Evolutionary conservation across 2,888 invertebrate species (phyloP).

Genomic region (Drosophila affinis): DNA sequence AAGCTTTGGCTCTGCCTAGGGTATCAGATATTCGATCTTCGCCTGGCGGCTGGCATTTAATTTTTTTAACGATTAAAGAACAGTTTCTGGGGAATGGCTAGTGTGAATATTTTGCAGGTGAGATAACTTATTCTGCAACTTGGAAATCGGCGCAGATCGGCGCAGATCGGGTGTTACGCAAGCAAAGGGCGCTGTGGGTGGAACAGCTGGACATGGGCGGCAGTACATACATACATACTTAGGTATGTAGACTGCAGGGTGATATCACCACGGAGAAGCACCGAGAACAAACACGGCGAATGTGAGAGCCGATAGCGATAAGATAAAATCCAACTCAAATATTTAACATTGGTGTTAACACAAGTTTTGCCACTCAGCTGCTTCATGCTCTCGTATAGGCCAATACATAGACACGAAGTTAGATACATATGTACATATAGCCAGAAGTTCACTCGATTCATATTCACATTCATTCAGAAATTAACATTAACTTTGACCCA

Average conservation of each 20-base stretch:
- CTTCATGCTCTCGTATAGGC: constrained; percentile 3
- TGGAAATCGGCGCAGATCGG: constrained; percentile 18
- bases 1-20: background rate
- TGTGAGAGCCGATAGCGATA: constrained; percentile 60
- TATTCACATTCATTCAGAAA: constrained; percentile 14
- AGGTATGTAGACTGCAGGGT: constrained; percentile 24
- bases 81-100: constrained; percentile 28
- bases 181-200: constrained; percentile 14
- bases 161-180: constrained; percentile 7
- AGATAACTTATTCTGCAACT: constrained; percentile 57
- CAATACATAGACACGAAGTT: background rate
- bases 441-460: constrained; percentile 30
- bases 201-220: constrained; percentile 1
- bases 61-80: constrained; percentile 41
- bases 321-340: constrained; percentile 76
- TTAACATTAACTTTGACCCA: constrained; percentile 74
- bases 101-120: constrained; percentile 58
- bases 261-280: constrained; percentile 59
- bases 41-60: constrained; percentile 31
- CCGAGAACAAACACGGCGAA: constrained; percentile 52
- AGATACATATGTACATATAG: background rate
- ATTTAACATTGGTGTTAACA: constrained; percentile 76
- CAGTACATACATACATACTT: background rate
- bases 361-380: constrained; percentile 70
- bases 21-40: constrained; percentile 5